Conservation (phyloP, 2,113 vertebrate species). For the Megaleporinus macrocephalus region DNA sequence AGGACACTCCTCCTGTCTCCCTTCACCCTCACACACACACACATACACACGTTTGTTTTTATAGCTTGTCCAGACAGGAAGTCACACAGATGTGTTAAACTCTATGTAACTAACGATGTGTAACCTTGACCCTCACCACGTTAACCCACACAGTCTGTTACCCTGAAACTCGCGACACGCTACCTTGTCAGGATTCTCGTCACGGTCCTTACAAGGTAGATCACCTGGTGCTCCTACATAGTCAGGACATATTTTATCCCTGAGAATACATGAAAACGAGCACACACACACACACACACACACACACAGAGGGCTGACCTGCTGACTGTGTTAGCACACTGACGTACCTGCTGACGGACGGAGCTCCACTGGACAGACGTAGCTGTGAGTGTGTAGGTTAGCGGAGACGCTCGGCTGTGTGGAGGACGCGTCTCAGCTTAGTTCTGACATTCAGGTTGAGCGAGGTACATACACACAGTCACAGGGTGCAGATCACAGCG, state of each 20-base stretch:
- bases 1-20: slow-evolving; percentile 32
- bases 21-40: slow-evolving; percentile 14
- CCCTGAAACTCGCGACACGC: neutral
- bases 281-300: neutral
- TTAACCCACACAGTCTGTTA: neutral
- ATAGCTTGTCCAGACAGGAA: neutral
- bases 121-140: neutral
- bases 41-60: slow-evolving; percentile 11
- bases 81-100: neutral
- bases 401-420: neutral
- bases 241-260: neutral
- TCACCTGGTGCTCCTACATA: neutral
- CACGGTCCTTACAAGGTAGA: neutral
- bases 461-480: neutral
- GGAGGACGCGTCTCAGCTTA: neutral
- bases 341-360: neutral
- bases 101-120: neutral
- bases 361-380: neutral
- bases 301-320: slow-evolving; percentile 13
- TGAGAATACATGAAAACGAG: neutral
- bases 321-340: neutral
- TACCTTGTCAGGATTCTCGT: neutral
- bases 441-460: neutral
- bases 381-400: neutral
- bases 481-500: neutral